Conservation (phyloP, 1,140 invertebrate genomes). For the Drosophila equinoxialis region DNA sequence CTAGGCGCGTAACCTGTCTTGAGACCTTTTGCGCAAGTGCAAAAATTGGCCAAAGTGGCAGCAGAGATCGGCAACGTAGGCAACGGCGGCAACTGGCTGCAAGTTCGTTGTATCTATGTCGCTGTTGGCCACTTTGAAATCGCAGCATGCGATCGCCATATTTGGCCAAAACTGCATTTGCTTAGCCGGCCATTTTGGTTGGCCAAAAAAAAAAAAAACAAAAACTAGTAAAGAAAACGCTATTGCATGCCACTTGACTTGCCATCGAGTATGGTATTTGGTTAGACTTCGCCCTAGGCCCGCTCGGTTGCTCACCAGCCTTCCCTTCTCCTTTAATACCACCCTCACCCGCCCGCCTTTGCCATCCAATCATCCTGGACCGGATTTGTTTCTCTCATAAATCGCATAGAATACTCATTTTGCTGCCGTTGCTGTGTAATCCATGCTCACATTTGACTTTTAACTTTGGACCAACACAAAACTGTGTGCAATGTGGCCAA, state of each 20-base stretch:
- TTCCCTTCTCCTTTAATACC: not conserved
- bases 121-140: slow-evolving; percentile 61
- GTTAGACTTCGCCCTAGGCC: slow-evolving; percentile 78
- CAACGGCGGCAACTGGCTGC: slow-evolving; percentile 29
- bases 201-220: slow-evolving; percentile 21
- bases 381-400: slow-evolving; percentile 63
- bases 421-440: slow-evolving; percentile 60
- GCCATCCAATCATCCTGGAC: slow-evolving; percentile 34
- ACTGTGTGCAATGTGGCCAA: slow-evolving; percentile 68
- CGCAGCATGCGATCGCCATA: slow-evolving; percentile 78
- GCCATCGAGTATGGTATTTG: slow-evolving; percentile 76
- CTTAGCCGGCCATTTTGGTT: slow-evolving; percentile 56
- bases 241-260: slow-evolving; percentile 79
- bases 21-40: slow-evolving; percentile 81
- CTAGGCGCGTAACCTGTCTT: slow-evolving; percentile 79
- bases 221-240: slow-evolving; percentile 29
- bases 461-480: slow-evolving; percentile 69
- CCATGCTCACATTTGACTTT: slow-evolving; percentile 79
- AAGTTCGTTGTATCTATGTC: slow-evolving; percentile 58
- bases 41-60: slow-evolving; percentile 75
- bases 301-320: slow-evolving; percentile 26
- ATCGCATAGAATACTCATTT: slow-evolving; percentile 75
- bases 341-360: not conserved
- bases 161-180: slow-evolving; percentile 78
- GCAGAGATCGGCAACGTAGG: slow-evolving; percentile 6